phyloP scores from a whole-genome alignment of 23 tunicate species.

The Styela plicata region DNA sequence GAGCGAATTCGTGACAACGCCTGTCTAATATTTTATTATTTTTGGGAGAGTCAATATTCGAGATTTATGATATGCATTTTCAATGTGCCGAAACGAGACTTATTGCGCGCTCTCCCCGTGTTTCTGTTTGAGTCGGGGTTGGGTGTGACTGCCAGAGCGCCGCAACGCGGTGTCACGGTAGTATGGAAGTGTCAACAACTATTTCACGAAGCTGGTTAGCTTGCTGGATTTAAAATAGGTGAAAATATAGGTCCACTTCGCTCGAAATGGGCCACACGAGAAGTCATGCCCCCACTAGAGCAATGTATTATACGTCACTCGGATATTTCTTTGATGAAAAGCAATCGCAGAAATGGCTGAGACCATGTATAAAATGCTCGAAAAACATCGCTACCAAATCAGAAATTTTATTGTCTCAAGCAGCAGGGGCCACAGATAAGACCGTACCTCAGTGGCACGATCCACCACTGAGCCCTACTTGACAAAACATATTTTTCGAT shows the following conservation, averaged over 20 bases:
- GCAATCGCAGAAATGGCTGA: too few species aligned
- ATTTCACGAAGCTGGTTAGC: neutral
- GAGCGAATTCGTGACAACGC: neutral
- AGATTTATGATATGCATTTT: constrained; percentile 2
- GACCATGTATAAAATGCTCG: too few species aligned
- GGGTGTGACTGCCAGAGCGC: constrained; percentile 33
- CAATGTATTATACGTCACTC: too few species aligned
- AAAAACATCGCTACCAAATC: too few species aligned
- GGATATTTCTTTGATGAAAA: too few species aligned
- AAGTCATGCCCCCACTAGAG: too few species aligned
- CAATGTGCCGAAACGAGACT: neutral
- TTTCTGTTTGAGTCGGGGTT: constrained; percentile 1
- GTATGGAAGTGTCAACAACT: constrained; percentile 30
- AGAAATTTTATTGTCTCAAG: too few species aligned
- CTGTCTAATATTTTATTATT: neutral
- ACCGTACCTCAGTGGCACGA: too few species aligned
- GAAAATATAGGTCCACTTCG: neutral
- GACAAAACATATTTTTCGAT: too few species aligned
- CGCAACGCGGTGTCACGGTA: constrained; percentile 29
- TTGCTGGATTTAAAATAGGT: neutral
- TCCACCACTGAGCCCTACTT: too few species aligned
- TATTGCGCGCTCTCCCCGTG: constrained; percentile 2
- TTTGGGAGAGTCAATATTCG: neutral
- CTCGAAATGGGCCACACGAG: too few species aligned
- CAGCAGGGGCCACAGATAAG: too few species aligned